A percentile compares a stretch with the other conserved stretches of the same genome.
Evolutionary conservation across 2,888 invertebrate genomes (phyloP).

Genomic region (Torymus auratus): DNA sequence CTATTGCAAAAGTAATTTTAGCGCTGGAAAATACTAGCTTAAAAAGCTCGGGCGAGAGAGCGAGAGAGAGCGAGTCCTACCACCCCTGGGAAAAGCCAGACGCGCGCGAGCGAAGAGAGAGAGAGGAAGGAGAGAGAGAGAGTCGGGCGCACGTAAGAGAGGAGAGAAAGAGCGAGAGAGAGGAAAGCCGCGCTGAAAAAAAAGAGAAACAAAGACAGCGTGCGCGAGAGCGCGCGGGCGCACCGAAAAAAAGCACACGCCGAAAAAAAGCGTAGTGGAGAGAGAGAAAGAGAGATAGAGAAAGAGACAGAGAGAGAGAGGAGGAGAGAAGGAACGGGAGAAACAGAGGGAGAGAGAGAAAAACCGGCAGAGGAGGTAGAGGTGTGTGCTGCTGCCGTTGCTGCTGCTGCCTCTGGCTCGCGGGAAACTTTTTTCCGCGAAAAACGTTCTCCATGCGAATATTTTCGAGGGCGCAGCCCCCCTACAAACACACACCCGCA

Average conservation of each 20-base stretch:
- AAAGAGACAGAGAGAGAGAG: background rate
- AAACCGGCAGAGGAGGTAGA: conserved; percentile 30
- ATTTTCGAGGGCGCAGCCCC: conserved; percentile 56
- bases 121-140: conserved; percentile 12
- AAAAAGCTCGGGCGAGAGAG: conserved; percentile 57
- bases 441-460: conserved; percentile 59
- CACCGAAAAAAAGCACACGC: conserved; percentile 48
- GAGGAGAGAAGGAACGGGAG: background rate
- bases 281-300: conserved; percentile 9
- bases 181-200: conserved; percentile 36
- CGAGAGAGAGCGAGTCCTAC: background rate
- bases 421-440: conserved; percentile 59
- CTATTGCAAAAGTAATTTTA: conserved; percentile 61
- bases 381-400: conserved; percentile 8
- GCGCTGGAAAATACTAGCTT: conserved; percentile 59
- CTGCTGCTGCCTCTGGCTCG: conserved; percentile 35
- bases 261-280: conserved; percentile 27
- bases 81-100: conserved; percentile 57
- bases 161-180: conserved; percentile 34
- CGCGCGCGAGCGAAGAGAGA: conserved; percentile 35
- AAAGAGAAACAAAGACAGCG: conserved; percentile 51
- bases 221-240: no score
- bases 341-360: conserved; percentile 24
- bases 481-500: conserved; percentile 44
- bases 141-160: conserved; percentile 50